These are phyloP conservation scores for Rhodeus uyekii DNA, from an alignment of 2,797 vertebrate genomes.

Conservation along the genomic window DNA sequence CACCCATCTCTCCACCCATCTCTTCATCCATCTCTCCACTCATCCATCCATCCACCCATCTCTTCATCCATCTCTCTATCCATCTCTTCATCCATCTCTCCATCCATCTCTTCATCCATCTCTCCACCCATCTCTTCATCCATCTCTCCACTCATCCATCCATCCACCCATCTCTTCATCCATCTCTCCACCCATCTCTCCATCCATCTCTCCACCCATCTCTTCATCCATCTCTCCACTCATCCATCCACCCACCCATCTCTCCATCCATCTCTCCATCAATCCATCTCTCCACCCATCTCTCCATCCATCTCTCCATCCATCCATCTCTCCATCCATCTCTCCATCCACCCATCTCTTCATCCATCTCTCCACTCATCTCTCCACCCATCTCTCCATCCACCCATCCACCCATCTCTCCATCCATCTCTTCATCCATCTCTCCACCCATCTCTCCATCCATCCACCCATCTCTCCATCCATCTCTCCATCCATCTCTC, in stretches of 20 bases:
- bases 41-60: too few relatives aligned
- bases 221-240: rapidly evolving
- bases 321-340: rapidly evolving
- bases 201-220: rapidly evolving
- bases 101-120: rapidly evolving
- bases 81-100: too few relatives aligned
- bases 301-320: too few relatives aligned
- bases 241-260: too few relatives aligned
- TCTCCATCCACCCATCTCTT: too few relatives aligned
- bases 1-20: too few relatives aligned
- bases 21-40: too few relatives aligned
- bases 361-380: rapidly evolving
- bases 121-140: rapidly evolving
- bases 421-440: rapidly evolving
- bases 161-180: too few relatives aligned
- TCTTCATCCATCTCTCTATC: too few relatives aligned
- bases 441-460: too few relatives aligned
- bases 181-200: rapidly evolving
- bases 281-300: rapidly evolving
- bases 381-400: rapidly evolving
- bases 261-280: too few relatives aligned
- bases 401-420: rapidly evolving
- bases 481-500: rapidly evolving
- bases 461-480: too few relatives aligned
- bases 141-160: rapidly evolving